Evolutionary conservation across 2,888 invertebrate genomes (phyloP).

Genomic region (Bembecia ichneumoniformis): DNA sequence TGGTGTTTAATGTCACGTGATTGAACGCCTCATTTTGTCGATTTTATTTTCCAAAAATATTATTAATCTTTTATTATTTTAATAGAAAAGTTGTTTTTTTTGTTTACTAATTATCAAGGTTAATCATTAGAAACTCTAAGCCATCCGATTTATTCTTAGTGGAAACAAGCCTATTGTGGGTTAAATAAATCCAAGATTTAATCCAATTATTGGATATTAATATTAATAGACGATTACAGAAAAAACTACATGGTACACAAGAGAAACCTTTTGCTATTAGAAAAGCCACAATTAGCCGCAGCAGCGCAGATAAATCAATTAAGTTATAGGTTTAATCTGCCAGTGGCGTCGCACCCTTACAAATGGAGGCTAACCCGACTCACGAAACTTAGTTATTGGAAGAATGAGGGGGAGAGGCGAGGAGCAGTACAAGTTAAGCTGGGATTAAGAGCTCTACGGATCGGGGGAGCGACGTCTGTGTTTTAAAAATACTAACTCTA

Average conservation of each 20-base stretch:
- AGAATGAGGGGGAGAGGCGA: constrained; percentile 11
- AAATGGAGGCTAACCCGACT: constrained; percentile 16
- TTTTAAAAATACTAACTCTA: not conserved
- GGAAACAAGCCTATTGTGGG: no score
- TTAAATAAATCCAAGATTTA: no score
- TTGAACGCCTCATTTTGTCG: no score
- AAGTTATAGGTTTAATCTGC: not conserved
- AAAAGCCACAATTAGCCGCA: not conserved
- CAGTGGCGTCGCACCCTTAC: constrained; percentile 1
- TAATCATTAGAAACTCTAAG: no score
- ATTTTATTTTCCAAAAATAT: no score
- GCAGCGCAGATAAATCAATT: not conserved
- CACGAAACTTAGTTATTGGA: constrained; percentile 22
- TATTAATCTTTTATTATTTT: no score
- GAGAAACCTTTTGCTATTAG: not conserved
- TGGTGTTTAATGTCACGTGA: no score
- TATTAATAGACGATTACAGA: no score
- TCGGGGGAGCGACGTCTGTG: constrained; percentile 6
- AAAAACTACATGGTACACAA: not conserved
- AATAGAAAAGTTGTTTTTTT: no score
- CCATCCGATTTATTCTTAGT: no score
- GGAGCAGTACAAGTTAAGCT: constrained; percentile 17
- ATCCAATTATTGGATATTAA: no score
- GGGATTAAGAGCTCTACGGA: constrained; percentile 15
- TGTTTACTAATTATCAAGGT: no score